These are phyloP conservation scores for Ophonus ardosiacus DNA, from an alignment of 2,888 invertebrate genomes.

Conservation along the genomic window DNA sequence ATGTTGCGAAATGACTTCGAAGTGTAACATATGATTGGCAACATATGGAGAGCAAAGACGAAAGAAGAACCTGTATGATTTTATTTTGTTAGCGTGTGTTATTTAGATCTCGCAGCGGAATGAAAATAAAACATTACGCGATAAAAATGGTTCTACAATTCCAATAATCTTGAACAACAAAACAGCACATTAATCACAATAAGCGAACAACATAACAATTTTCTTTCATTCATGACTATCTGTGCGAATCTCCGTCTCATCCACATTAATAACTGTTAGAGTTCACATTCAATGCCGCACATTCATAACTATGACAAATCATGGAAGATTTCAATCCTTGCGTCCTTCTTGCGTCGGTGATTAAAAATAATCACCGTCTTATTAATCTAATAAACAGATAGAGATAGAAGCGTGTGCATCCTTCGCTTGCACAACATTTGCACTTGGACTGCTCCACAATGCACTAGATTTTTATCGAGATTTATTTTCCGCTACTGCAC, in stretches of 20 bases:
- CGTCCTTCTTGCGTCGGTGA: slow-evolving; percentile 51
- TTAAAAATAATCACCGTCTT: slow-evolving; percentile 56
- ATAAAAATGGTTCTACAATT: slow-evolving; percentile 30
- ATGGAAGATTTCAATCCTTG: slow-evolving; percentile 36
- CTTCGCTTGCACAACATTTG: slow-evolving; percentile 27
- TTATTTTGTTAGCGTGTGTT: slow-evolving; percentile 1
- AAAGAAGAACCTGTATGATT: not conserved
- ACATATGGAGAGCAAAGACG: not conserved
- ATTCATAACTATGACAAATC: slow-evolving; percentile 53
- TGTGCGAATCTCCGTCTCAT: slow-evolving; percentile 43
- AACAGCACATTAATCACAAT: slow-evolving; percentile 42
- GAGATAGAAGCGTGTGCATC: slow-evolving; percentile 32
- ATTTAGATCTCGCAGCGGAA: slow-evolving; percentile 11
- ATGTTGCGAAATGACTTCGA: not conserved
- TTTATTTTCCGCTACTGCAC: not conserved
- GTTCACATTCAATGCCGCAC: slow-evolving; percentile 39
- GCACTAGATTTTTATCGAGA: not conserved
- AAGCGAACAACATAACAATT: slow-evolving; percentile 37
- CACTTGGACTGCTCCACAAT: slow-evolving; percentile 17
- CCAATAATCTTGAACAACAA: slow-evolving; percentile 45
- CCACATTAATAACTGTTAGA: slow-evolving; percentile 44
- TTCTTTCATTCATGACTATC: slow-evolving; percentile 51
- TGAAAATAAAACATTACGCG: slow-evolving; percentile 36
- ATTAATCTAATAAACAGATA: slow-evolving; percentile 51
- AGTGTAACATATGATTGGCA: not conserved